phyloP scores from a whole-genome alignment of 2,888 invertebrate genomes.

The Hofmannophila pseudospretella region DNA sequence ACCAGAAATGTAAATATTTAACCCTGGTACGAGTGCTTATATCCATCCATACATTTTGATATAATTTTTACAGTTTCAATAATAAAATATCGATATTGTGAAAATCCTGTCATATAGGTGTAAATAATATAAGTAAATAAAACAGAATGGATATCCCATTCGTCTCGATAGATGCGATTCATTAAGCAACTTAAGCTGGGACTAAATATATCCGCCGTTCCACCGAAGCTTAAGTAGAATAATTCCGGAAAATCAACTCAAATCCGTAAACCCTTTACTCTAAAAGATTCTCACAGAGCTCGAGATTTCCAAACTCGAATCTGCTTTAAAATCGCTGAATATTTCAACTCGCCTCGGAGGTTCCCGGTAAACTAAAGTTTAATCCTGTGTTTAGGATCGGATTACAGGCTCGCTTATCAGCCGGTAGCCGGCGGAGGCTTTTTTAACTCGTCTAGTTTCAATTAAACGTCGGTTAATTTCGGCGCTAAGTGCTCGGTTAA shows the following conservation, averaged over 20 bases:
- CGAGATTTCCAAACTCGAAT: constrained; percentile 58
- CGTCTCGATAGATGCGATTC: too few relatives aligned
- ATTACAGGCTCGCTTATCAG: constrained; percentile 56
- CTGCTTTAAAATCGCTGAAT: constrained; percentile 54
- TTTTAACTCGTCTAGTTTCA: constrained; percentile 66
- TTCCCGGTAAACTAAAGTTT: constrained; percentile 36
- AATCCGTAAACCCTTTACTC: constrained; percentile 27
- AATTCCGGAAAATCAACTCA: constrained; percentile 15
- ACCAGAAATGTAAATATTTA: too few relatives aligned
- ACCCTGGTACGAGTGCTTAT: too few relatives aligned
- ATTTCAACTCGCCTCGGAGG: constrained; percentile 32
- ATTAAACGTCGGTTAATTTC: constrained; percentile 69
- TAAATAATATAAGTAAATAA: too few relatives aligned
- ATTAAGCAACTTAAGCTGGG: too few relatives aligned
- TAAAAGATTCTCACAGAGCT: constrained; percentile 45
- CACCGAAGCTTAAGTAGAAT: constrained; percentile 6
- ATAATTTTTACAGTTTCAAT: too few relatives aligned
- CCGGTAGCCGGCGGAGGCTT: constrained; percentile 39
- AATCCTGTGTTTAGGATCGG: constrained; percentile 60
- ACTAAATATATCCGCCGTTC: neutral
- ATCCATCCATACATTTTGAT: too few relatives aligned
- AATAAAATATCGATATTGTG: too few relatives aligned
- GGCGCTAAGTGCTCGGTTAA: constrained; percentile 64
- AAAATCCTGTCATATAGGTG: too few relatives aligned
- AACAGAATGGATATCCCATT: too few relatives aligned